Conservation (phyloP, 1,140 invertebrate species). For the Achatina immaculata region DNA sequence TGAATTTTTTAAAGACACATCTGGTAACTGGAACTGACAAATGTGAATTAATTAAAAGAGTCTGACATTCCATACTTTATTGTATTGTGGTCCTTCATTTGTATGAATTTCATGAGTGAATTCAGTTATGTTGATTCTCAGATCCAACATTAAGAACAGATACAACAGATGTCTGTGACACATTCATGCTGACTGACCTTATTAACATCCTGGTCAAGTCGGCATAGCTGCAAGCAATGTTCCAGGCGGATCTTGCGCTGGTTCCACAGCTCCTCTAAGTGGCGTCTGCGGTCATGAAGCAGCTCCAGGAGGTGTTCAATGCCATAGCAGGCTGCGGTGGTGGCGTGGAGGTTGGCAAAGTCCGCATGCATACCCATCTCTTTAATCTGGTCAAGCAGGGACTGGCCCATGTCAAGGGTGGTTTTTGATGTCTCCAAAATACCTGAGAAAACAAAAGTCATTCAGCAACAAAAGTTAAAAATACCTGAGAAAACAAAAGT, state of each 20-base stretch:
- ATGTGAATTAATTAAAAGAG: too few species aligned
- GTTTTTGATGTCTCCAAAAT: slow-evolving; percentile 84
- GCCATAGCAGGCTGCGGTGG: slow-evolving; percentile 72
- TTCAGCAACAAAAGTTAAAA: neutral
- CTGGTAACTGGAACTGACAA: too few species aligned
- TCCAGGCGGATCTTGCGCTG: slow-evolving; percentile 77
- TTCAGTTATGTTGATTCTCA: too few species aligned
- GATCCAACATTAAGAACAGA: too few species aligned
- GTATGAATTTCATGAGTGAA: too few species aligned
- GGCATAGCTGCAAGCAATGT: slow-evolving; percentile 82
- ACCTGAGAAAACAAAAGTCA: slow-evolving; percentile 60
- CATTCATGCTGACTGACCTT: slow-evolving; percentile 75
- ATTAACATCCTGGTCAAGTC: slow-evolving; percentile 81
- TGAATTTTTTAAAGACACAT: too few species aligned
- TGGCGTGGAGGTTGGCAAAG: slow-evolving; percentile 70
- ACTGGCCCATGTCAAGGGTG: slow-evolving; percentile 84
- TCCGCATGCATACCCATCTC: slow-evolving; percentile 71
- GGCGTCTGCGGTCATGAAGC: slow-evolving; percentile 82
- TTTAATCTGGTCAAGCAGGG: slow-evolving; percentile 77
- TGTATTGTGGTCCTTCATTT: too few species aligned
- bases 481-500: neutral
- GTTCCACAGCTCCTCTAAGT: slow-evolving; percentile 82
- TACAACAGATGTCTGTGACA: too few species aligned
- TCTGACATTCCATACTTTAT: too few species aligned
- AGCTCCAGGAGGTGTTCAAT: slow-evolving; percentile 74